Conservation (phyloP, 1,140 invertebrate genomes). For the Drosophila erecta region DNA sequence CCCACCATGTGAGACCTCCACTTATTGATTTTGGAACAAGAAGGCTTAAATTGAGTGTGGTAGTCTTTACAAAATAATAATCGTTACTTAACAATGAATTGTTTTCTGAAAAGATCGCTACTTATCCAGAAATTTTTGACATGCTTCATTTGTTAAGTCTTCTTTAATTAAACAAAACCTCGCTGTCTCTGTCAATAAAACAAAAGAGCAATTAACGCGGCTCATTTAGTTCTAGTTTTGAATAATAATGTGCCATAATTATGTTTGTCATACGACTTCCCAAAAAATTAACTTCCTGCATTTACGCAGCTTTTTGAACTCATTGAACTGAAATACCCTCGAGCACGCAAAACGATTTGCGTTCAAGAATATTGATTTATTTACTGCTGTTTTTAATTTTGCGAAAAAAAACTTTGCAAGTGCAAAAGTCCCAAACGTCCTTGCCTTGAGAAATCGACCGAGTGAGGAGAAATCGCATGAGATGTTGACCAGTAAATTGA, state of each 20-base stretch:
- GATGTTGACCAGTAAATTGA: constrained; percentile 46
- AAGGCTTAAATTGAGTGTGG: neutral
- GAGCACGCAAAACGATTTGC: constrained; percentile 25
- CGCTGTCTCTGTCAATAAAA: neutral
- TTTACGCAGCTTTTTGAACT: constrained; percentile 29
- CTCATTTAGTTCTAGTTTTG: constrained; percentile 5
- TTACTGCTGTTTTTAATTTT: constrained; percentile 27
- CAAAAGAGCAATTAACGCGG: neutral
- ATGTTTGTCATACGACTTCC: constrained; percentile 14
- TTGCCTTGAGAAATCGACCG: constrained; percentile 50
- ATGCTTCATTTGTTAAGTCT: too few relatives aligned
- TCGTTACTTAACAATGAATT: too few relatives aligned
- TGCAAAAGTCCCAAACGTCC: constrained; percentile 63
- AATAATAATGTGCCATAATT: constrained; percentile 18
- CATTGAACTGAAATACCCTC: constrained; percentile 62
- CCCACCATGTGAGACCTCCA: neutral
- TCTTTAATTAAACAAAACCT: neutral
- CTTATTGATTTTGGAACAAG: neutral
- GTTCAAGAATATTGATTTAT: constrained; percentile 52
- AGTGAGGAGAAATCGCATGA: constrained; percentile 29
- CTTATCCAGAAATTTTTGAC: too few relatives aligned
- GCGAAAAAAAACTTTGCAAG: constrained; percentile 37
- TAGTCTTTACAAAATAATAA: neutral
- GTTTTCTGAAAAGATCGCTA: neutral
- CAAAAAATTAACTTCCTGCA: constrained; percentile 44